Evolutionary conservation across 2,113 vertebrate species (phyloP), one percentile per base, ranked within the genome.

Genomic region (Elephas maximus): DNA sequence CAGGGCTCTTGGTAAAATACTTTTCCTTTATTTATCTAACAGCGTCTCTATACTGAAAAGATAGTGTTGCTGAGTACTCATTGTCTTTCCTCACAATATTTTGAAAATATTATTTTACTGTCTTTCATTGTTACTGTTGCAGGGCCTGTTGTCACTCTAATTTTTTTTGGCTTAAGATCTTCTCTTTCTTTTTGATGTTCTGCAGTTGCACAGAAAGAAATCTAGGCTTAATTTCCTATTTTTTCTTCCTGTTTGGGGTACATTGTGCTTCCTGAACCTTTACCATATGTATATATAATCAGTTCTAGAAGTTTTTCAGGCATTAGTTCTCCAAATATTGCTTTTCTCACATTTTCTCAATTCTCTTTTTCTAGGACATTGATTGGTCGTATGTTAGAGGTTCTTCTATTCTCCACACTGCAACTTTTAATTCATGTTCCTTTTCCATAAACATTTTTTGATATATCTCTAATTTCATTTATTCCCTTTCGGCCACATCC

Each of bases 91-190:
- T 45, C 7, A 0, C 62, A 53, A 7, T 11, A 8, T 30, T 10
- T 23, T 48, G 51, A 63, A 18, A 7, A 20, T 10, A 6, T 26
- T 4, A 9, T 1, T 21, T 12, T 24, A 2, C 14, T 1, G 8
- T 51, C 51, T 9, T 28, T 20, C 33, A 11, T 0, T 15, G 62
- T 37, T 60, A 23, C 26, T 26, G 48, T 33, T 30, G 44, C 7
- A 2, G 23, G 9, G 2, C 3, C 30, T 41, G 1, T 21, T 37
- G 17, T 1, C 14, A 0, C 4, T 63, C n/a, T 20, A 2, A 51
- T 30, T 60, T 24, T 8, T 78, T 12, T 63, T 26, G 37, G 21
- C 60, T 67, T 8, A 5, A 21, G 14, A 5, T 79, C 65, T 65
- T 79, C 65, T 21, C 62, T 77, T 3, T 20, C 8, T 10, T 48